A percentile compares a stretch with the other conserved stretches of the same genome.
phyloP scores from a whole-genome alignment of 1,140 invertebrate genomes.

The Drosophila tani region DNA sequence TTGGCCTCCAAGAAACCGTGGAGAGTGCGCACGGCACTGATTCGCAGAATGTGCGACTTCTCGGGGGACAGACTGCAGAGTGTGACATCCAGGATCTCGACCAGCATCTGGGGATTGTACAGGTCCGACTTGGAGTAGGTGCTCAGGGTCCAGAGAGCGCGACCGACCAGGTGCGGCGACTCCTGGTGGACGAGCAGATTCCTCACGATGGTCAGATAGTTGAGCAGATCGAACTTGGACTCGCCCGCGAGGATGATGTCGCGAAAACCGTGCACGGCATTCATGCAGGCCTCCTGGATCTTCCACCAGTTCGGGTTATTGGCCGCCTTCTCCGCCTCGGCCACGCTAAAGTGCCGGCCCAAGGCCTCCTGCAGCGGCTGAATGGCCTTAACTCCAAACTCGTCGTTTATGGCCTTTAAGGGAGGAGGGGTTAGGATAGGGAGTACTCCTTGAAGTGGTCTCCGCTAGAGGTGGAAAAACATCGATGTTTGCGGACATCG shows the following conservation, averaged over 20 bases:
- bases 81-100: slow-evolving; percentile 74
- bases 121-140: slow-evolving; percentile 87
- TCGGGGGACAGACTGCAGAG: slow-evolving; percentile 73
- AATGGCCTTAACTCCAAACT: slow-evolving; percentile 88
- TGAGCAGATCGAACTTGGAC: slow-evolving; percentile 88
- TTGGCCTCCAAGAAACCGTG: slow-evolving; percentile 87
- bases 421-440: not conserved
- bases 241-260: slow-evolving; percentile 87
- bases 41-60: slow-evolving; percentile 74
- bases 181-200: slow-evolving; percentile 77
- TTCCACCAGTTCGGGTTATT: slow-evolving; percentile 91
- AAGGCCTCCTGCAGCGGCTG: slow-evolving; percentile 88
- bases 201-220: slow-evolving; percentile 88
- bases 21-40: slow-evolving; percentile 73
- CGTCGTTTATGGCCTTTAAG: slow-evolving; percentile 87
- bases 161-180: slow-evolving; percentile 89
- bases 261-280: slow-evolving; percentile 88
- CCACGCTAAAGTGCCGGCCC: slow-evolving; percentile 88
- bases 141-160: slow-evolving; percentile 90
- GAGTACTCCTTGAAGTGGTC: not conserved
- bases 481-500: no score
- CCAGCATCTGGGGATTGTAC: slow-evolving; percentile 78
- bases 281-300: slow-evolving; percentile 90
- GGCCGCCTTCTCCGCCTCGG: slow-evolving; percentile 85
- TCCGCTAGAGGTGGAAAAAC: no score